These are phyloP conservation scores for Glaucidium brasilianum DNA, from an alignment of 2,113 vertebrate genomes.

Conservation along the genomic window DNA sequence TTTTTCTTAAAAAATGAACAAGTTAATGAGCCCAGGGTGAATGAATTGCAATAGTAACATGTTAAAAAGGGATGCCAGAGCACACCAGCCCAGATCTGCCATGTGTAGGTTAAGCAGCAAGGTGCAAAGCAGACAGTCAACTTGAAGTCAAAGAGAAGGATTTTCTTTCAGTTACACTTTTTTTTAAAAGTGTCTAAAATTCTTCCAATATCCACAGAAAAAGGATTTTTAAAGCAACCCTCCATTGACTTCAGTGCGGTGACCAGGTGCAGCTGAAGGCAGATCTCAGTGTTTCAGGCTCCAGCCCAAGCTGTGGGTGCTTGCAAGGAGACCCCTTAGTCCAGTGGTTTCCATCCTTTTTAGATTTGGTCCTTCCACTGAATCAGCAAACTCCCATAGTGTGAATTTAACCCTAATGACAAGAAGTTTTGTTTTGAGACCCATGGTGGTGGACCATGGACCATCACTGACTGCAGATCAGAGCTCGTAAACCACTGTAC, in stretches of 20 bases:
- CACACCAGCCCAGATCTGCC: not conserved
- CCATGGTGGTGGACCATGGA: not conserved
- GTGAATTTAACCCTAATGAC: not conserved
- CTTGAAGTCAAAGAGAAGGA: slow-evolving; percentile 42
- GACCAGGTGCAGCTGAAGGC: not conserved
- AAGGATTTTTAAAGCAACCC: not conserved
- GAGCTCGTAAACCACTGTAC: not conserved
- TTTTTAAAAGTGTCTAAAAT: not conserved
- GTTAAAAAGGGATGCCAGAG: not conserved
- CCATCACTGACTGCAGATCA: not conserved
- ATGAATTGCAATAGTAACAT: not conserved
- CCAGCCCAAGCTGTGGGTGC: not conserved
- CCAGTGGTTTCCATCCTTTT: slow-evolving; percentile 18
- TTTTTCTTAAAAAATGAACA: not conserved
- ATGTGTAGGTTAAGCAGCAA: not conserved
- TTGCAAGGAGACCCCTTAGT: not conserved
- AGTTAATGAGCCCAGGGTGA: slow-evolving; percentile 11
- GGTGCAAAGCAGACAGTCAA: slow-evolving; percentile 36
- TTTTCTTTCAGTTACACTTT: not conserved
- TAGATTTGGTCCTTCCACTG: not conserved
- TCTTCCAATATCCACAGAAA: not conserved
- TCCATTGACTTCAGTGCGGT: slow-evolving; percentile 19
- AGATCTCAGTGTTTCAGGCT: not conserved
- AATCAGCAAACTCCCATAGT: not conserved
- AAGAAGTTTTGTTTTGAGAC: not conserved